phyloP scores from a whole-genome alignment of 2,113 vertebrate genomes.

The Calyptomena viridis region DNA sequence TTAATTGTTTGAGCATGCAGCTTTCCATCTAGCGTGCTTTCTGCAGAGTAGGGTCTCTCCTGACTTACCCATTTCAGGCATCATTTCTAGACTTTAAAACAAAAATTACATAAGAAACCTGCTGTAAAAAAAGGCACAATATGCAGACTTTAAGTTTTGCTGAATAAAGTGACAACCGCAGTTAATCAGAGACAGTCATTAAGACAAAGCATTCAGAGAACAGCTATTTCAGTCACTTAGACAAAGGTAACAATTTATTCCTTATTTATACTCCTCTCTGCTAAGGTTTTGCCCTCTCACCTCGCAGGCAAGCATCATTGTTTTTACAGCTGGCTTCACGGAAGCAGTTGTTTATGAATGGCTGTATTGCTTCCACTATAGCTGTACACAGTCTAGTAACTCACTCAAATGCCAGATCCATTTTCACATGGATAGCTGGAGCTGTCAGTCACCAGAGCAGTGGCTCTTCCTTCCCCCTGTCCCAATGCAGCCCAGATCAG shows the following conservation, averaged over 20 bases:
- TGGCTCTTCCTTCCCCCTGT: not conserved
- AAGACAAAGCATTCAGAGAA: constrained; percentile 16
- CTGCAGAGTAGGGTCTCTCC: not conserved
- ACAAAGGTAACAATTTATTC: constrained; percentile 43
- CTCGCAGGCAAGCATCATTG: constrained; percentile 9
- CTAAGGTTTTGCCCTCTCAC: constrained; percentile 35
- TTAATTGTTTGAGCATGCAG: not conserved
- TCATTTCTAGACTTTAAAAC: not conserved
- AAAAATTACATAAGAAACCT: not conserved
- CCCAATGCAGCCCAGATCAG: not conserved
- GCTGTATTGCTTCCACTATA: constrained; percentile 11
- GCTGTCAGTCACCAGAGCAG: not conserved
- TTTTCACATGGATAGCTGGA: not conserved
- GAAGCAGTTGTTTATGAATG: constrained; percentile 50
- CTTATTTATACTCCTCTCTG: constrained; percentile 40
- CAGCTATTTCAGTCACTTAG: constrained; percentile 22
- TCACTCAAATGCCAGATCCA: not conserved
- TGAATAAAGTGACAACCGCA: not conserved
- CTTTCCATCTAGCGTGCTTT: not conserved
- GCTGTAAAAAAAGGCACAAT: not conserved
- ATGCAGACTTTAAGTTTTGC: not conserved
- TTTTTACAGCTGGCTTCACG: constrained; percentile 64
- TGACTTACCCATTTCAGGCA: not conserved
- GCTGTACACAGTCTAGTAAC: not conserved
- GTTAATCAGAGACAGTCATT: not conserved